A percentile compares a stretch with the other conserved stretches of the same genome.
These are phyloP conservation scores for Amphiduros pacificus DNA, from an alignment of 2,888 invertebrate genomes.

Conservation along the genomic window DNA sequence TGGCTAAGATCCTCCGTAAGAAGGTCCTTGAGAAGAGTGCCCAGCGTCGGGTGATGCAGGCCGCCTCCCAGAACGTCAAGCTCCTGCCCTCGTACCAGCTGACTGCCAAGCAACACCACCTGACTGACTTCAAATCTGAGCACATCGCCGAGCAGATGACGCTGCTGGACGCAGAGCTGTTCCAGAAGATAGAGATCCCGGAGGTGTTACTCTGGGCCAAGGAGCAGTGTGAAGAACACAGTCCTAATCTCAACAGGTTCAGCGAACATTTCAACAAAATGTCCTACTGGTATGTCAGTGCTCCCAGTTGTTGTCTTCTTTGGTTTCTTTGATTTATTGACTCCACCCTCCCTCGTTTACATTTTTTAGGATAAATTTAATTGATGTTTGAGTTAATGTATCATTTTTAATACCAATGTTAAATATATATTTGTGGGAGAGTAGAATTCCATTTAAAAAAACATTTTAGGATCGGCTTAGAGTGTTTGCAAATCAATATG, in stretches of 20 bases:
- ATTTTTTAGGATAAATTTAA: no score
- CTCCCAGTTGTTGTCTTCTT: no score
- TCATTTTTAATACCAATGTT: no score
- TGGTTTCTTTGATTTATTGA: no score
- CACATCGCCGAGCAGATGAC: constrained; percentile 99
- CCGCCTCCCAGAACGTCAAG: constrained; percentile 8
- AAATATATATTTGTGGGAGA: no score
- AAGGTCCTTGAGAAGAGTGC: constrained; percentile 81
- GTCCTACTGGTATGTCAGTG: constrained; percentile 88
- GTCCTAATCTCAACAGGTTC: constrained; percentile 93
- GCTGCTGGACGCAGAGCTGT: constrained; percentile 88
- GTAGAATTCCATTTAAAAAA: no score
- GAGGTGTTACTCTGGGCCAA: constrained; percentile 97
- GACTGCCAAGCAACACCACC: constrained; percentile 20
- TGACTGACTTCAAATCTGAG: constrained; percentile 83
- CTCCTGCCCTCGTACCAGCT: constrained; percentile 24
- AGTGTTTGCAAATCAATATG: no score
- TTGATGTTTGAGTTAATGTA: no score
- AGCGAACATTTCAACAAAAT: constrained; percentile 99
- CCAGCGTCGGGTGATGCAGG: constrained; percentile 10
- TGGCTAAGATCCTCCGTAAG: constrained; percentile 81
- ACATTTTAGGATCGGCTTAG: no score
- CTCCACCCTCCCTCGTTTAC: no score
- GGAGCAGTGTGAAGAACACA: constrained; percentile 94
- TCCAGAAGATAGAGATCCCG: constrained; percentile 94